Evolutionary conservation across 2,113 vertebrate genomes (phyloP).

Genomic region (Crocuta crocuta): DNA sequence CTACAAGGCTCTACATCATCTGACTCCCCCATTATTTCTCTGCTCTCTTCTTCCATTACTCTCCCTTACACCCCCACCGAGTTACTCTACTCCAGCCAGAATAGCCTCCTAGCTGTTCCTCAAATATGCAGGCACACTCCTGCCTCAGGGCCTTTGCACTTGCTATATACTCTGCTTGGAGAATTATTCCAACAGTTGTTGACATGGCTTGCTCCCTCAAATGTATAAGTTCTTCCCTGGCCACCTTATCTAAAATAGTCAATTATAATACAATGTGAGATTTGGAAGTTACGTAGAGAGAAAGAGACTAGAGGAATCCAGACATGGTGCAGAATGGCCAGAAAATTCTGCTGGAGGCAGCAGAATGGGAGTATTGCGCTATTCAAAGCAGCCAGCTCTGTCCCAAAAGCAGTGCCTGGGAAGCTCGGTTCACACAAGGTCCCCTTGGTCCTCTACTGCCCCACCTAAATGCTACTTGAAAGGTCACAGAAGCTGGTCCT

Average conservation of each 20-base stretch:
- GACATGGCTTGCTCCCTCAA: background rate
- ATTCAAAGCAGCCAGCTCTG: background rate
- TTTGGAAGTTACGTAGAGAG: background rate
- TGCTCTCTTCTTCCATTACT: background rate
- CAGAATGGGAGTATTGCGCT: background rate
- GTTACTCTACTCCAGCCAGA: background rate
- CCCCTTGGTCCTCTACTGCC: background rate
- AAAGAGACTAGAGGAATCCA: background rate
- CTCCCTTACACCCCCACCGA: background rate
- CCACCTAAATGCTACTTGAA: background rate
- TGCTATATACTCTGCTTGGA: background rate
- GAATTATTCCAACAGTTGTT: background rate
- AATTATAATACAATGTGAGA: background rate
- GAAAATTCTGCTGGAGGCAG: background rate
- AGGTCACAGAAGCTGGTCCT: background rate
- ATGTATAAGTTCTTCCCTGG: background rate
- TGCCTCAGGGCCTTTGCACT: constrained; percentile 32
- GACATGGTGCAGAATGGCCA: background rate
- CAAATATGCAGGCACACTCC: background rate
- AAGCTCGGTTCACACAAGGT: background rate
- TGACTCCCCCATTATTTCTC: background rate
- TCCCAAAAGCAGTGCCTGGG: background rate
- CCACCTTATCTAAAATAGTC: background rate
- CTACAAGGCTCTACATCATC: background rate
- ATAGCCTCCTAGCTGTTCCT: background rate